Evolutionary conservation across 2,888 invertebrate species (phyloP).

Genomic region (Cephus sareptanus): DNA sequence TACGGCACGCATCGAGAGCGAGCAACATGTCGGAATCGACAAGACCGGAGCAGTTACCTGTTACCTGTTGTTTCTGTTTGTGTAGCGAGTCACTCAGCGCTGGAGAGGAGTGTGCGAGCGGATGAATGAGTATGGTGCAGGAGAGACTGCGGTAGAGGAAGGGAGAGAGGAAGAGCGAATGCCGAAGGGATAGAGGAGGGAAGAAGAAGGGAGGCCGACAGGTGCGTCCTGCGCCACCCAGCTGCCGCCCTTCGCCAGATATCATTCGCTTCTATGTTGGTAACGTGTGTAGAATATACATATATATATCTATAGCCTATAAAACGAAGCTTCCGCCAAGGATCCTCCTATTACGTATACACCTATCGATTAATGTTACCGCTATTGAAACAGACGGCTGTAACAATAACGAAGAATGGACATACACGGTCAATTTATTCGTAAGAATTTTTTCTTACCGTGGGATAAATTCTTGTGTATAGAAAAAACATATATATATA

Average conservation of each 20-base stretch:
- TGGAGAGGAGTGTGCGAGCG: background rate
- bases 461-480: background rate
- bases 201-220: conserved; percentile 49
- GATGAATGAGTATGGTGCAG: background rate
- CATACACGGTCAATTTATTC: background rate
- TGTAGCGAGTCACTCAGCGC: conserved; percentile 5
- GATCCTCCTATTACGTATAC: conserved; percentile 16
- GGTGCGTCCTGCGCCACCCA: conserved; percentile 60
- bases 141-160: background rate
- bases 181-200: background rate
- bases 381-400: conserved; percentile 19
- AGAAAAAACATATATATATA: too few relatives aligned
- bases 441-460: background rate
- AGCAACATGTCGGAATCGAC: conserved; percentile 36
- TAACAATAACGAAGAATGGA: background rate
- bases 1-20: conserved; percentile 38
- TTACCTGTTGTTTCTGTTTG: conserved; percentile 57
- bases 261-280: conserved; percentile 38
- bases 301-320: conserved; percentile 1
- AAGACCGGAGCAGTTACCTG: conserved; percentile 36
- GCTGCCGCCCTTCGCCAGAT: conserved; percentile 56
- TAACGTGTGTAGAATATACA: background rate
- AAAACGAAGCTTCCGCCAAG: conserved; percentile 32
- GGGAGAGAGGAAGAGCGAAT: background rate
- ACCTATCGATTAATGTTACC: conserved; percentile 32